phyloP scores from a whole-genome alignment of 1,140 invertebrate species.

The Drosophila guanche region DNA sequence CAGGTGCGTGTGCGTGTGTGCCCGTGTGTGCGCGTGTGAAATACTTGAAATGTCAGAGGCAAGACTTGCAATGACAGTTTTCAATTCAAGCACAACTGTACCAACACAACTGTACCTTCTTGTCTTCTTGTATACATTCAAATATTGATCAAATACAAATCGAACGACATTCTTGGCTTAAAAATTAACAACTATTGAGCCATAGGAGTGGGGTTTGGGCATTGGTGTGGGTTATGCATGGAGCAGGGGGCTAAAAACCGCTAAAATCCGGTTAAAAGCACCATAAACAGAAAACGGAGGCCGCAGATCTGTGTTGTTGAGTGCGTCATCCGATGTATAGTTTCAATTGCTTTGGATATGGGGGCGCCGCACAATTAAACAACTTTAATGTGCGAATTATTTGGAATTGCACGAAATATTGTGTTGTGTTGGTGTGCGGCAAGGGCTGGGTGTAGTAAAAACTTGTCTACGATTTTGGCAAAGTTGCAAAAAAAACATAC shows the following conservation, averaged over 20 bases:
- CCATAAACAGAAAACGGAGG: slow-evolving; percentile 39
- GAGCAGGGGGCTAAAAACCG: slow-evolving; percentile 29
- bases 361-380: slow-evolving; percentile 34
- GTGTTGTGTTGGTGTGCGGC: background rate
- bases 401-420: slow-evolving; percentile 23
- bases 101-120: slow-evolving; percentile 60
- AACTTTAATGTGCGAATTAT: slow-evolving; percentile 51
- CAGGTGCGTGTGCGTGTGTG: slow-evolving; percentile 57
- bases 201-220: slow-evolving; percentile 1
- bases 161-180: slow-evolving; percentile 53
- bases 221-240: background rate
- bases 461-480: slow-evolving; percentile 64
- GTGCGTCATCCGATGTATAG: slow-evolving; percentile 48
- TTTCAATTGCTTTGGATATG: slow-evolving; percentile 42
- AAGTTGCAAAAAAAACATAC: slow-evolving; percentile 63
- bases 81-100: slow-evolving; percentile 44
- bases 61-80: too few relatives aligned
- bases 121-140: slow-evolving; percentile 34
- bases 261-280: slow-evolving; percentile 69
- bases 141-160: slow-evolving; percentile 37
- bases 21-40: background rate
- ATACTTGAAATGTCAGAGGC: slow-evolving; percentile 23
- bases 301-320: slow-evolving; percentile 14
- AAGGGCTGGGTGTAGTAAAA: background rate
- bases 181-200: slow-evolving; percentile 60